Evolutionary conservation across 2,113 vertebrate genomes (phyloP).

Genomic region (Pteruthius melanotis): DNA sequence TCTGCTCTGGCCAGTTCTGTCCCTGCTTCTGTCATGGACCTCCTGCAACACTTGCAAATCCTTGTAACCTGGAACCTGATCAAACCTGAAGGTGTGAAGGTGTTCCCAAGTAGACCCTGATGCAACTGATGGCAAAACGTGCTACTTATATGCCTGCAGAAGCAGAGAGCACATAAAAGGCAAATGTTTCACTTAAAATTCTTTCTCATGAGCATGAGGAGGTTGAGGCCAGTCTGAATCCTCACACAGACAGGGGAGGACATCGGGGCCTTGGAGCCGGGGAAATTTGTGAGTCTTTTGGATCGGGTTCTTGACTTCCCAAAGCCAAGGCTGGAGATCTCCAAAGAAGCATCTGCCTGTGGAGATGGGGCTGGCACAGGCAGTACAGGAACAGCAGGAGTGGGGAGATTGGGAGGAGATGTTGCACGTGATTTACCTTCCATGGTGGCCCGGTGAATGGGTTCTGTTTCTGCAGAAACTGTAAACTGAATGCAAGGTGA

Average conservation of each 20-base stretch:
- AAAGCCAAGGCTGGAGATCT: not conserved
- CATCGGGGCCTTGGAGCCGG: not conserved
- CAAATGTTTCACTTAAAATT: not conserved
- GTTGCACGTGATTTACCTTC: not conserved
- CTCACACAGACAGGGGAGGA: not conserved
- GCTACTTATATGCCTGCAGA: not conserved
- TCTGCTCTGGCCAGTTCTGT: not conserved
- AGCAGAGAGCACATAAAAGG: not conserved
- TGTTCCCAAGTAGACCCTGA: not conserved
- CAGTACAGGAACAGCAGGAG: accelerated
- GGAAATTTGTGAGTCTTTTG: not conserved
- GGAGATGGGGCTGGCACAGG: not conserved
- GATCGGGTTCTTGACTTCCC: not conserved
- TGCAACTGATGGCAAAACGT: not conserved
- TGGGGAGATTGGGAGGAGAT: not conserved
- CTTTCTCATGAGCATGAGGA: not conserved
- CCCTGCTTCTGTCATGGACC: not conserved
- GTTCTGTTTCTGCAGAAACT: not conserved
- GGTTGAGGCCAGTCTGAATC: not conserved
- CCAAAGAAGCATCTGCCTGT: not conserved
- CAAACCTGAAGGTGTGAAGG: not conserved
- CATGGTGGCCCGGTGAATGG: not conserved
- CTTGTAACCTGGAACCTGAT: not conserved
- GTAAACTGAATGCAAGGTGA: not conserved
- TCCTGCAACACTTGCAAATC: not conserved